Base-by-base conservation (phyloP, 37 sponge, comb jelly and placozoan genomes). In the Halichondria panicea region DNA sequence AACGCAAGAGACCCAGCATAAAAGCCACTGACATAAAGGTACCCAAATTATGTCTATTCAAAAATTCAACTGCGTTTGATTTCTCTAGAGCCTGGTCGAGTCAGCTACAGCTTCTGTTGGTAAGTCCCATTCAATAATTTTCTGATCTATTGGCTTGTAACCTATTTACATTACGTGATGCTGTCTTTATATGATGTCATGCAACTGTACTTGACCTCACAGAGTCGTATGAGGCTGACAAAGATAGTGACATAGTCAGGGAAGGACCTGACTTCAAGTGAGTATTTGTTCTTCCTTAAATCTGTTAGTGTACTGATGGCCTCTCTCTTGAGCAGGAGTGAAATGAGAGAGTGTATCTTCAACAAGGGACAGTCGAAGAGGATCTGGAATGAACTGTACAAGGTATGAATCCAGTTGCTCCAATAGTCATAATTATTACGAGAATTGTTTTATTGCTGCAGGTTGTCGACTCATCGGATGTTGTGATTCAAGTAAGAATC, bases 351-450 rank as follows among this genome's bases (percentile, higher is more conserved):
- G 31, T 70, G 81, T 42, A 84, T 94, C 13, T 99, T 91, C 76
- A 79, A 36, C 22, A 92, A 92, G 40, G 99, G 99, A 2, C 99
- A 99, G 81, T 96, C 96, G 0, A 90, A 85, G 61, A 71, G 99
- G 27, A 93, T 99, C 1, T 95, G 96, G 94, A 90, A 85, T 76
- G 99, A 99, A 71, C 84, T 99, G 55, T 93, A 93, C 84, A 99
- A 99, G 81, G 99, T 96, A 21, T 39, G 43, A n/a, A n/a, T n/a
- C n/a, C n/a, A n/a, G 22, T 50, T 64, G 43, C 3, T 74, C n/a
- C 64, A 37, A 12, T 31, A 34, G 4, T 4, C 35, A 33, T 4
- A 15, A 32, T 50, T 9, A 4, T 5, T 7, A 27, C 25, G 43
- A 7, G 18, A 70, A 31, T 70, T n/a, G 27, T 6, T 5, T 3